phyloP scores from a whole-genome alignment of 1,140 invertebrate genomes.

The Nasonia longicornis region DNA sequence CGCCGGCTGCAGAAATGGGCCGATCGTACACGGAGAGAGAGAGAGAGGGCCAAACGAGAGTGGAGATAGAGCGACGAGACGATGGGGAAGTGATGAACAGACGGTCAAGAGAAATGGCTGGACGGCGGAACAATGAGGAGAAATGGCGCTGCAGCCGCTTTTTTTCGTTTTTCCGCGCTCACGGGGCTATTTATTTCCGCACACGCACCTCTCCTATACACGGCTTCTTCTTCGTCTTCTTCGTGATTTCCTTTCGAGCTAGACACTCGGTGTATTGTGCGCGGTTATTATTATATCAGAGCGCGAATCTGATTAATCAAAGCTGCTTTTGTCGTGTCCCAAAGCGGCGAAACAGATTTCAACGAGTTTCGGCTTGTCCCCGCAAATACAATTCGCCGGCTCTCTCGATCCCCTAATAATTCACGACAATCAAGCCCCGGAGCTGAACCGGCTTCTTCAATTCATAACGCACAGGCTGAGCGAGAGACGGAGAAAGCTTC shows the following conservation, averaged over 20 bases:
- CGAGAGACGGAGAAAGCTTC: slow-evolving; percentile 7
- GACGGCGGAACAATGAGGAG: slow-evolving; percentile 12
- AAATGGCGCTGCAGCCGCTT: background rate
- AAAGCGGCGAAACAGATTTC: slow-evolving; percentile 1
- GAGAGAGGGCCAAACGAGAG: background rate
- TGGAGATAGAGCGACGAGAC: background rate
- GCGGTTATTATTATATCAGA: background rate
- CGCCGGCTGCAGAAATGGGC: slow-evolving; percentile 48
- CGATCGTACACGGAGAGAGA: background rate
- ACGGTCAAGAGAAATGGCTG: slow-evolving; percentile 17
- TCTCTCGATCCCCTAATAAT: background rate
- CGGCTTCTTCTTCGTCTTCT: background rate
- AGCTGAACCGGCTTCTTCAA: background rate
- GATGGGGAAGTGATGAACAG: slow-evolving; percentile 20
- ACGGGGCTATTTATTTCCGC: background rate
- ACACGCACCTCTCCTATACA: background rate
- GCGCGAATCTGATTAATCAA: background rate
- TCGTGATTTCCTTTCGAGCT: background rate
- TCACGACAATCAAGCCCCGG: background rate
- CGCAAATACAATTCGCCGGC: background rate
- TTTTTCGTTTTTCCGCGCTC: background rate
- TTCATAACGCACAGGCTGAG: background rate
- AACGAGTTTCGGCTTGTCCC: background rate
- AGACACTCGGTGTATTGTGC: no score
- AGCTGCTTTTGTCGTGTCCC: background rate